Base-by-base conservation (phyloP, 2,888 invertebrate species). In the Oxystoma pomonae region DNA sequence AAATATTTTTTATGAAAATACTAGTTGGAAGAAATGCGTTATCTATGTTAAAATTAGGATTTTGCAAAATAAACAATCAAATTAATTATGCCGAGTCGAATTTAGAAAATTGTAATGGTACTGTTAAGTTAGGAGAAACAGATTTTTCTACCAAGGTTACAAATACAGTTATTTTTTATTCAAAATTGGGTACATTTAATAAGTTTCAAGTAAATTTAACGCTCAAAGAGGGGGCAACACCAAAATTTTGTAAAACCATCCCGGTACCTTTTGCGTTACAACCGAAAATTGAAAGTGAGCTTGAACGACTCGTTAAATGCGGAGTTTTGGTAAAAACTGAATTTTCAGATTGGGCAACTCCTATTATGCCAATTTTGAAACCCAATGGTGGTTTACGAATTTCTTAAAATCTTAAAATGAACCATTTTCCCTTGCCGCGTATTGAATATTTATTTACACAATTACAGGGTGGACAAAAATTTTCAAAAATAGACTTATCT, bases 241-340 rank as follows among this genome's bases (percentile, higher is more conserved):
- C 65, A 61, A 67, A n/a, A n/a, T n/a, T n/a, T n/a, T n/a, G n/a
- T n/a, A n/a, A n/a, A n/a, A n/a, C n/a, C n/a, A n/a, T n/a, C n/a
- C n/a, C n/a, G n/a, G n/a, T n/a, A n/a, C n/a, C 60, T 56, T 68
- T 65, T 63, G 65, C 68, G 17, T 22, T 67, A 49, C 63, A 67
- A 62, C 51, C 55, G 19, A 62, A 67, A 64, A 67, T 68, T 20
- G 68, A 67, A 53, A 19, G 18, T 19, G 67, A 65, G 57, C 22
- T 67, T 16, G 55, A 65, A 16, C 56, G 60, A 49, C 55, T 65
- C 22, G 62, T 63, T 18, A 20, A 65, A 35, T 62, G 53, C 58
- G 52, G 56, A 1, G 57, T 61, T 50, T 62, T 64, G 18, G 19
- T 57, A 21, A 58, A 59, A 5, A 20, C 21, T 0, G 64, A 67